Evolutionary conservation across 2,888 invertebrate species (phyloP).

Genomic region (Eilema griseolum): DNA sequence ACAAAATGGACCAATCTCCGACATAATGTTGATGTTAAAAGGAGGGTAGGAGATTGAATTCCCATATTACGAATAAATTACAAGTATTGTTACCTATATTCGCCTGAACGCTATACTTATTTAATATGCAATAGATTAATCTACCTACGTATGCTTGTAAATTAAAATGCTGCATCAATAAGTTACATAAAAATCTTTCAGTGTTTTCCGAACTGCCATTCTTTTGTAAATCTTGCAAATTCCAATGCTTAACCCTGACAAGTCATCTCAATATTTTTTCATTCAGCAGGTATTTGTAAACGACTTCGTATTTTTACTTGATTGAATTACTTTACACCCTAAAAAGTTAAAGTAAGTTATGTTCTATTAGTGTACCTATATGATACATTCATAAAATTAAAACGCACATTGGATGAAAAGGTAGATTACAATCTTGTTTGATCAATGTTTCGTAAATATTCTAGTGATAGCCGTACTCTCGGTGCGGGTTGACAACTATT

Average conservation of each 20-base stretch:
- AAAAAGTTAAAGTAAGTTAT: conserved; percentile 28
- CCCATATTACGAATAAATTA: too few relatives aligned
- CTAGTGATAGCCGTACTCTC: too few relatives aligned
- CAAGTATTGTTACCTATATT: too few relatives aligned
- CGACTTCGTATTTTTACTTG: conserved; percentile 32
- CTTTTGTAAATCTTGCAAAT: conserved; percentile 19
- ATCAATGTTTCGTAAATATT: too few relatives aligned
- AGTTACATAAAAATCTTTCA: background rate
- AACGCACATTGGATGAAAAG: background rate
- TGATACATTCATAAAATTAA: conserved; percentile 13
- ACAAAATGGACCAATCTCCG: too few relatives aligned
- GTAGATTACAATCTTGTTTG: too few relatives aligned
- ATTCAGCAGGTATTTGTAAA: conserved; percentile 25
- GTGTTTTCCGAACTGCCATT: background rate
- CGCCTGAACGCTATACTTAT: too few relatives aligned
- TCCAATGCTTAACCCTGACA: conserved; percentile 26
- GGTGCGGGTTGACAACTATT: too few relatives aligned
- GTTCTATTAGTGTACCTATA: background rate
- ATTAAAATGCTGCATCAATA: background rate
- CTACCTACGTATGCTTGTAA: too few relatives aligned
- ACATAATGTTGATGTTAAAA: too few relatives aligned
- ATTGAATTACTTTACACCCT: conserved; percentile 43
- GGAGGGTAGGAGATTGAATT: too few relatives aligned
- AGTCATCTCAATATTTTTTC: conserved; percentile 30
- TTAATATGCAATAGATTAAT: too few relatives aligned